Evolutionary conservation across 2,113 vertebrate genomes (phyloP), one percentile per base, ranked within the genome.

Genomic region (Peromyscus polionotus): DNA sequence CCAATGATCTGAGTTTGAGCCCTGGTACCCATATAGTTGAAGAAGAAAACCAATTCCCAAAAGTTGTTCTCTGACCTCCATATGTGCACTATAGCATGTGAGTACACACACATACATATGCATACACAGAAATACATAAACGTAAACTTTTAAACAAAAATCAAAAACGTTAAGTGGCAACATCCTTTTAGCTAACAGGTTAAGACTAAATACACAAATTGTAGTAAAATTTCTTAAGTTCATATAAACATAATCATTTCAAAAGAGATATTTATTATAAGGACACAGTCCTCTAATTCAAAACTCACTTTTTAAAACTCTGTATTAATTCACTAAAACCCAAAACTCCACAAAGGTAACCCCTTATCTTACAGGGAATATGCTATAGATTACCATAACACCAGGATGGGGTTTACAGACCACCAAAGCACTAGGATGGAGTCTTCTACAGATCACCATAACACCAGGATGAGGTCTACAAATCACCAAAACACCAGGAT

Each of bases 271-370:
- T 88, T 45, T 85, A 59, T 67, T 45, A 11, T 6, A 93, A 68
- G 24, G 31, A 48, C 86, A 33, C 19, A 84, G 90, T 85, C 93
- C 57, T 51, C 67, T 26, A 81, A 2, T 48, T 70, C 20, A 95
- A 83, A 94, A 86, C 59, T 83, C 26, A 81, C 14, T 93, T 95
- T 90, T 7, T 81, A 42, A 75, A 95, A 93, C 61, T 84, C 17
- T 75, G 1, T 45, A 92, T 72, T 73, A 89, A 89, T 89, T 72
- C 24, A 22, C 28, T 93, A 36, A n/a, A 86, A 59, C 36, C 24
- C 63, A 57, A 93, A 81, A 80, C 10, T 67, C 36, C 36, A 91
- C 16, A 77, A 81, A 88, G 14, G 10, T 22, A 31, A 81, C 81
- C 16, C 42, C 57, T 91, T 92, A 80, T 22, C 28, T 61, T 48